These are phyloP conservation scores for Brachionus angularis DNA, from an alignment of 1,140 invertebrate genomes.

Conservation along the genomic window DNA sequence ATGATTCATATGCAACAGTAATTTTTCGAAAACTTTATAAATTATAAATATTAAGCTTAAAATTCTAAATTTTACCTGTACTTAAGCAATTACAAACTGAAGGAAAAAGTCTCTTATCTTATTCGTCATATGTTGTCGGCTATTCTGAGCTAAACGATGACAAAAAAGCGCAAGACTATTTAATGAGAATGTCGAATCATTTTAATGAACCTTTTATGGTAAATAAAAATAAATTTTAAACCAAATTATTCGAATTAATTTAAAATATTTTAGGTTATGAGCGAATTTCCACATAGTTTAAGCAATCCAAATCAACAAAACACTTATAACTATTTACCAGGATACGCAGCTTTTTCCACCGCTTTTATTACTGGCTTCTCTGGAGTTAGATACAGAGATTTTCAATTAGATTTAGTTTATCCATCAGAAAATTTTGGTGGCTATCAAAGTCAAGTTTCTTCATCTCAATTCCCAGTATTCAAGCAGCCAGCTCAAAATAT, in stretches of 20 bases:
- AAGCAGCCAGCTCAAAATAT: slow-evolving; percentile 20
- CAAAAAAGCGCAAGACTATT: slow-evolving; percentile 25
- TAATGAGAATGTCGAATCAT: slow-evolving; percentile 2
- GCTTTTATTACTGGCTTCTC: slow-evolving; percentile 21
- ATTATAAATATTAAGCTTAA: not conserved
- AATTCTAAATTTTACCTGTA: not conserved
- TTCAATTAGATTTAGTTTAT: slow-evolving; percentile 42
- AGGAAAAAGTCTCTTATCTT: slow-evolving; percentile 27
- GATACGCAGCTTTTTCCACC: slow-evolving; percentile 12
- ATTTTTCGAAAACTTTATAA: not conserved
- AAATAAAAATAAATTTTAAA: slow-evolving; percentile 12
- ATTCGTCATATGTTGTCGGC: slow-evolving; percentile 25
- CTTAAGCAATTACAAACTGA: slow-evolving; percentile 25
- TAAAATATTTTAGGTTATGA: slow-evolving; percentile 21
- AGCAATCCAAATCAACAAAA: not conserved
- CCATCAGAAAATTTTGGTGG: slow-evolving; percentile 35
- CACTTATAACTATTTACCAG: slow-evolving; percentile 38
- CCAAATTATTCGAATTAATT: too few species aligned
- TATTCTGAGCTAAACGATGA: slow-evolving; percentile 40
- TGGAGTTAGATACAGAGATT: slow-evolving; percentile 24
- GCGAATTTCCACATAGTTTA: slow-evolving; percentile 34
- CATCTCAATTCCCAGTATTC: slow-evolving; percentile 32
- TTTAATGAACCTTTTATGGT: slow-evolving; percentile 40
- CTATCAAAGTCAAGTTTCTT: slow-evolving; percentile 21
- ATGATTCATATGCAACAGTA: slow-evolving; percentile 23